phyloP scores from a whole-genome alignment of 2,888 invertebrate genomes.

The Spialia ferax region DNA sequence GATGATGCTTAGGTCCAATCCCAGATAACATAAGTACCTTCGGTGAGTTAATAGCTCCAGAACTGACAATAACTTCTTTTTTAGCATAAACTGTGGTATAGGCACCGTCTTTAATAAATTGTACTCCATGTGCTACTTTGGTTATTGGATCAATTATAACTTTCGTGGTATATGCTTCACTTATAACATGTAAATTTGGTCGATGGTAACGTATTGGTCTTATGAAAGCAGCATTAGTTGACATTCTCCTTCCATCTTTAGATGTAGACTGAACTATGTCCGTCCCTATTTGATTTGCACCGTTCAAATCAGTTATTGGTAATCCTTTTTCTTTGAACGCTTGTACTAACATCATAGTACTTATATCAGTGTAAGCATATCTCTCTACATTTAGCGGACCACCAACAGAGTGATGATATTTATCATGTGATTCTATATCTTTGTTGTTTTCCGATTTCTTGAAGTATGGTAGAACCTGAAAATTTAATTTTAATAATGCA shows the following conservation, averaged over 20 bases:
- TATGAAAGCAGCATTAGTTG: slow-evolving; percentile 89
- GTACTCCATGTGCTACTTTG: slow-evolving; percentile 77
- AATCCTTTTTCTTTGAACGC: slow-evolving; percentile 89
- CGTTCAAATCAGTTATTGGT: slow-evolving; percentile 86
- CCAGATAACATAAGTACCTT: slow-evolving; percentile 89
- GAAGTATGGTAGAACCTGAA: slow-evolving; percentile 89
- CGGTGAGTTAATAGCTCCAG: slow-evolving; percentile 88
- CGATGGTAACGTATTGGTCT: slow-evolving; percentile 86
- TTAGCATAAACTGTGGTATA: slow-evolving; percentile 74
- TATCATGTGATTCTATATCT: slow-evolving; percentile 83
- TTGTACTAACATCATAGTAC: slow-evolving; percentile 84
- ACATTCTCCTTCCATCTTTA: slow-evolving; percentile 86
- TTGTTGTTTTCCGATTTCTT: slow-evolving; percentile 89
- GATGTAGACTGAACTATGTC: slow-evolving; percentile 88
- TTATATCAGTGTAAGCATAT: slow-evolving; percentile 87
- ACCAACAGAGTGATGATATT: slow-evolving; percentile 85
- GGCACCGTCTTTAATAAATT: slow-evolving; percentile 72
- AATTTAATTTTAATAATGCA: slow-evolving; percentile 40
- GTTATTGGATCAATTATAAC: slow-evolving; percentile 86
- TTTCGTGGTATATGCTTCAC: slow-evolving; percentile 83
- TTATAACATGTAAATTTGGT: slow-evolving; percentile 82
- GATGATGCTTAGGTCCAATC: slow-evolving; percentile 87
- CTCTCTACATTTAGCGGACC: slow-evolving; percentile 89
- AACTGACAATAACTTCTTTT: slow-evolving; percentile 88
- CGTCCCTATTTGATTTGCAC: slow-evolving; percentile 86